Percentiles rank a stretch among this genome's conserved stretches.
phyloP scores from a whole-genome alignment of 92 coral and sea anemone species.

The Montipora capitata region DNA sequence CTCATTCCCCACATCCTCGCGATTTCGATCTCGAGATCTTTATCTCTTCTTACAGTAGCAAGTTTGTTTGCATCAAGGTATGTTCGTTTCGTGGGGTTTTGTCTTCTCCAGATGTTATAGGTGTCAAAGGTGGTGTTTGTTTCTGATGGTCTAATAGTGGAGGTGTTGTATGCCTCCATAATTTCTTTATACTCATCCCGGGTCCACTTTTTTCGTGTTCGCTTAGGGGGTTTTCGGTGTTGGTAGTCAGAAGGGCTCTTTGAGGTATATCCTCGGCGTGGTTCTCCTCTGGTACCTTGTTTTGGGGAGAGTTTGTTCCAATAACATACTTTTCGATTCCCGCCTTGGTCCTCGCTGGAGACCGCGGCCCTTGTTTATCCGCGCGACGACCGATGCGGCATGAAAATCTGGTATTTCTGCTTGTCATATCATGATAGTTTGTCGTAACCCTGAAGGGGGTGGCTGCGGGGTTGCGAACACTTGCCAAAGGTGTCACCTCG shows the following conservation, averaged over 20 bases:
- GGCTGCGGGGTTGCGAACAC: conserved; percentile 54
- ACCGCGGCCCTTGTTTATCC: conserved; percentile 2
- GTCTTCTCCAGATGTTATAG: background rate
- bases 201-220: background rate
- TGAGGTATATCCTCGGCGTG: conserved; percentile 6
- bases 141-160: too few species aligned
- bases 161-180: too few species aligned
- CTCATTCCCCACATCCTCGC: too few species aligned
- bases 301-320: conserved; percentile 11
- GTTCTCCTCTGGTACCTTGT: background rate
- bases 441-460: conserved; percentile 21
- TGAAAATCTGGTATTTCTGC: background rate
- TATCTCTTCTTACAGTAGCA: background rate
- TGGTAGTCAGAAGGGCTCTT: background rate
- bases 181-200: background rate
- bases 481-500: conserved; percentile 66
- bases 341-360: background rate
- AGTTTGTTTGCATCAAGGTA: background rate
- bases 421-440: background rate
- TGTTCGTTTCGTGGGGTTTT: background rate
- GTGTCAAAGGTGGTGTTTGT: background rate
- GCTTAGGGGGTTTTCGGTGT: background rate
- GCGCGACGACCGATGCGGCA: background rate
- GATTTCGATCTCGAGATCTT: too few species aligned
- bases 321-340: background rate